Base-by-base conservation (phyloP, 2,797 vertebrate genomes). In the Sebastes jordani region DNA sequence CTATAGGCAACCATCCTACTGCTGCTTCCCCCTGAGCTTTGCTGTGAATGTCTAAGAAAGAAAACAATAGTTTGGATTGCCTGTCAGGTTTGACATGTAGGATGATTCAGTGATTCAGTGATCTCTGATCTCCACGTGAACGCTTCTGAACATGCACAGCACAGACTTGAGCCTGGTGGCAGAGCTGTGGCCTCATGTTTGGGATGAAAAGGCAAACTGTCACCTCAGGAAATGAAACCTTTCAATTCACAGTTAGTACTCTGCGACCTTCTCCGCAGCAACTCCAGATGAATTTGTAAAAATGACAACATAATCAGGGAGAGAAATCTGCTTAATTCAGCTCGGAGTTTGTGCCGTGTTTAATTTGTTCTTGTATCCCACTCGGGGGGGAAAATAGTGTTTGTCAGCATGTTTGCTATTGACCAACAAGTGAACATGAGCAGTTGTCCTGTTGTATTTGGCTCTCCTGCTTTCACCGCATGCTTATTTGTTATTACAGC, bases 391-490 rank as follows among this genome's bases (percentile, higher is more conserved):
- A 22, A 55, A 80, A 63, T 55, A 22, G 13, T 67, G 74, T 76
- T 78, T 88, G 73, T 82, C 73, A 65, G 63, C 69, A 66, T 74
- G 85, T 89, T 86, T 86, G 74, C 71, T 76, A 20, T 82, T 80
- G 89, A 89, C 83, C 89, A 85, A 80, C 80, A 83, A 72, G 71
- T 83, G 80, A 84, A 75, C 80, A 76, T 11, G 64, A 84, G 74
- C 87, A 42, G 63, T 81, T 78, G 76, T 74, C 82, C 65, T 74
- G 11, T 77, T 79, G 71, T 60, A 27, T 76, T 79, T 74, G 68
- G 42, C 80, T 74, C 61, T 42, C 22, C 64, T 81, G 73, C 78
- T 80, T 73, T 67, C 59, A 34, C 74, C 56, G 55, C 25, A 13
- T 27, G 52, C 60, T 64, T 70, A 63, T 82, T 80, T 87, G 32